Percentiles rank a stretch among this genome's conserved stretches.
These are phyloP conservation scores for Cavia porcellus DNA, from an alignment of 2,113 vertebrate genomes.

Conservation along the genomic window DNA sequence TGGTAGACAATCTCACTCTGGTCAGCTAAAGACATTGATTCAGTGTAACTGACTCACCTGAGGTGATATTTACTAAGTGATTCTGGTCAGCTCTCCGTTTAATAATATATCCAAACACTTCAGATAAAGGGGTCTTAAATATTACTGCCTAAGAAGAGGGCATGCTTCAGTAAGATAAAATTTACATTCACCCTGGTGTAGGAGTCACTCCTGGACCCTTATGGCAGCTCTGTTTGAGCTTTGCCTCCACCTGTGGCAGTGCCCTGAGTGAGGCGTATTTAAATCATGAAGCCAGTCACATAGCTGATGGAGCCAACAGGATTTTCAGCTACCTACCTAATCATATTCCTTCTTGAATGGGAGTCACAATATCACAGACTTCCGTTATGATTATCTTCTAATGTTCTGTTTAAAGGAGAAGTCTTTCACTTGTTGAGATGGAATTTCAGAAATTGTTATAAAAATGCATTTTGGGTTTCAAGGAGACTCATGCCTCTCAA, in stretches of 20 bases:
- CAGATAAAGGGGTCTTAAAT: background rate
- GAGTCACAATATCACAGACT: background rate
- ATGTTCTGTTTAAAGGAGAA: background rate
- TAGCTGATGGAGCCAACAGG: background rate
- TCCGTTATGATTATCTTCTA: background rate
- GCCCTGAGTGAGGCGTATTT: background rate
- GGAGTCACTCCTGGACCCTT: background rate
- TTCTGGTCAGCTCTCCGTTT: background rate
- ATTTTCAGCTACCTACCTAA: background rate
- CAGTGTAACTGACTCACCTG: background rate
- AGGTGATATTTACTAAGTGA: background rate
- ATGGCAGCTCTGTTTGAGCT: accelerated
- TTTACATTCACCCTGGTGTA: background rate
- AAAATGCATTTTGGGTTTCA: background rate
- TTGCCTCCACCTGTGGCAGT: no score
- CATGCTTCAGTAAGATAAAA: background rate
- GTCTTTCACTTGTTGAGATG: background rate
- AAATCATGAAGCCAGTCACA: background rate
- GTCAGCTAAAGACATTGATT: background rate
- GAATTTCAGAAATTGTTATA: background rate
- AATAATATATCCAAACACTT: background rate
- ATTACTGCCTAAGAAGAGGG: background rate
- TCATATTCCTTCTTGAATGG: background rate
- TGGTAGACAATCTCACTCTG: background rate
- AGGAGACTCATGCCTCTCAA: background rate